phyloP scores from a whole-genome alignment of 2,797 vertebrate species.

The Eupleurogrammus muticus region DNA sequence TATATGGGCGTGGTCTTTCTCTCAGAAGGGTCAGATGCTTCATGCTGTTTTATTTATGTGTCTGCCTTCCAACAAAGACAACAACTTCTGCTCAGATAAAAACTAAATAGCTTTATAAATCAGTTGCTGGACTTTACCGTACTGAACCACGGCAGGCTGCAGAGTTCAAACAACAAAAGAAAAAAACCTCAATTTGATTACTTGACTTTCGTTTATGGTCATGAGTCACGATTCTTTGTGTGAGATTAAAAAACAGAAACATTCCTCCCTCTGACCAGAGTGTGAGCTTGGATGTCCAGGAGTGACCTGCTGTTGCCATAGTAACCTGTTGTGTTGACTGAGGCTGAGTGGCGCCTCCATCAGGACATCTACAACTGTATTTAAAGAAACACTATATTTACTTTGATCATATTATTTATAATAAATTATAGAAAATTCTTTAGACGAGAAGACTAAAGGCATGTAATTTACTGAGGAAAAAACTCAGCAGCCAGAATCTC shows the following conservation, averaged over 20 bases:
- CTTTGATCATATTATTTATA: too few relatives aligned
- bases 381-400: not conserved
- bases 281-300: not conserved
- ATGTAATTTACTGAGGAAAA: not conserved
- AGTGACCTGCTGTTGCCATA: constrained; percentile 20
- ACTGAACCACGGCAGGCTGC: too few relatives aligned
- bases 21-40: not conserved
- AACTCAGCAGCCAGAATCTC: too few relatives aligned
- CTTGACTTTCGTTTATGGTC: not conserved
- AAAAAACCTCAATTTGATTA: too few relatives aligned
- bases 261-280: not conserved
- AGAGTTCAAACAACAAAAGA: too few relatives aligned
- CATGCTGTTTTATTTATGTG: not conserved
- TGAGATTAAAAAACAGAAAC: too few relatives aligned
- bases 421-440: too few relatives aligned
- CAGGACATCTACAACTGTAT: constrained; percentile 16
- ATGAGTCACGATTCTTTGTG: not conserved
- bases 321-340: constrained; percentile 51
- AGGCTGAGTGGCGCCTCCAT: constrained; percentile 40
- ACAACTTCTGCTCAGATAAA: not conserved
- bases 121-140: not conserved
- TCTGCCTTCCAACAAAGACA: too few relatives aligned
- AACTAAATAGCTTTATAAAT: not conserved
- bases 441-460: not conserved
- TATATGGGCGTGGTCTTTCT: too few relatives aligned